phyloP scores from a whole-genome alignment of 1,140 invertebrate species.

The Drosophila serrata region DNA sequence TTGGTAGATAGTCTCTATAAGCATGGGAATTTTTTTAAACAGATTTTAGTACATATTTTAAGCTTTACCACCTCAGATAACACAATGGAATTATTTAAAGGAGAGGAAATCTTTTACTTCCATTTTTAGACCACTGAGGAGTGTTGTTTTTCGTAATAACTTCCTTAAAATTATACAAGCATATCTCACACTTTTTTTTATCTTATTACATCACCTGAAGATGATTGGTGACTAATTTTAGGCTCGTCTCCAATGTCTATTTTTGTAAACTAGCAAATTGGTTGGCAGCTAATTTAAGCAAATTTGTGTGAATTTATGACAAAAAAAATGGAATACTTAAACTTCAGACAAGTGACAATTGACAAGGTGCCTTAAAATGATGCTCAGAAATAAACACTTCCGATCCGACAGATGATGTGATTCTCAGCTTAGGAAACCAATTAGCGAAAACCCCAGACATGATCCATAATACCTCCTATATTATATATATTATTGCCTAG shows the following conservation, averaged over 20 bases:
- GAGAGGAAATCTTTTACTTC: background rate
- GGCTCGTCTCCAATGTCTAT: background rate
- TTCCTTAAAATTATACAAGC: background rate
- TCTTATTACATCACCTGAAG: background rate
- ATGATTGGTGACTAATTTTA: constrained; percentile 30
- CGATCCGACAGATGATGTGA: constrained; percentile 28
- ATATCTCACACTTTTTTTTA: background rate
- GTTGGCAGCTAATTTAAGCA: constrained; percentile 31
- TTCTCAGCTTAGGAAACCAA: constrained; percentile 27
- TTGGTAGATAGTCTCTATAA: background rate
- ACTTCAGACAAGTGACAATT: constrained; percentile 30
- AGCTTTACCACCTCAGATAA: background rate
- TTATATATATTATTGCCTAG: constrained; percentile 20
- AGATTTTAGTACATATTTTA: background rate
- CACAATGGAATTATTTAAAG: background rate
- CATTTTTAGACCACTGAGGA: background rate
- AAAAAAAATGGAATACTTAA: constrained; percentile 4
- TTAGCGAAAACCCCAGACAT: constrained; percentile 35
- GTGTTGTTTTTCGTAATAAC: background rate
- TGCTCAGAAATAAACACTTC: constrained; percentile 26
- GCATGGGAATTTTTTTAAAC: background rate
- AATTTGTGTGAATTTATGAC: constrained; percentile 14
- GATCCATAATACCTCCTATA: constrained; percentile 15
- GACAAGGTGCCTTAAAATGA: constrained; percentile 43
- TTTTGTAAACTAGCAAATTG: constrained; percentile 24